Evolutionary conservation across 64 coral and sea anemone species (phyloP).

Genomic region (Stylophora pistillata): DNA sequence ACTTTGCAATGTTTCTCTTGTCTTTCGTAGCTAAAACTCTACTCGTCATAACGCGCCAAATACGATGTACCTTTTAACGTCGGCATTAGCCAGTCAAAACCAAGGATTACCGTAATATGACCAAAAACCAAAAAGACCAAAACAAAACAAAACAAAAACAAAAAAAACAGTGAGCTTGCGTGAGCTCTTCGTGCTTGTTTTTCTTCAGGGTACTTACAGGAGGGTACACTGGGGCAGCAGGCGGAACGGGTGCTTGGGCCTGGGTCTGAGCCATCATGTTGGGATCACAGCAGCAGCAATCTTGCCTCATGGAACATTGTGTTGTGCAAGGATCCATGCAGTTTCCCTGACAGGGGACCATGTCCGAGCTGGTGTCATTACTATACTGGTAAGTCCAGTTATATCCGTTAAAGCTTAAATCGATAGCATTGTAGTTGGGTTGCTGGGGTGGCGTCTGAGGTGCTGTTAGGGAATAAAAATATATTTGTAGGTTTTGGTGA

Average conservation of each 20-base stretch:
- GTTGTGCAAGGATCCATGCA: conserved; percentile 71
- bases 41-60: no score
- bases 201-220: background rate
- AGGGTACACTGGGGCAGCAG: conserved; percentile 22
- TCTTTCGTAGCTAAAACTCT: no score
- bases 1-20: no score
- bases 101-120: no score
- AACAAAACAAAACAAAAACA: no score
- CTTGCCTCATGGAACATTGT: conserved; percentile 58
- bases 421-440: conserved; percentile 63
- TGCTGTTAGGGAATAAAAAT: background rate
- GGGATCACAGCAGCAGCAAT: conserved; percentile 86
- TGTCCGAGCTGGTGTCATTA: conserved; percentile 39
- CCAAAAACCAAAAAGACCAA: no score
- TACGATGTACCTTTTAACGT: no score
- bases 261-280: conserved; percentile 32
- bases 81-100: no score
- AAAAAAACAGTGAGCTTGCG: no score
- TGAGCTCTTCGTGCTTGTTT: no score
- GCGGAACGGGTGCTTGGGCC: conserved; percentile 5
- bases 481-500: no score
- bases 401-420: conserved; percentile 58
- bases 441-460: conserved; percentile 5
- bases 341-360: conserved; percentile 72
- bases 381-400: conserved; percentile 63